A percentile compares a stretch with the other conserved stretches of the same genome.
phyloP scores from a whole-genome alignment of 2,888 invertebrate species.

The Trachelus troglodyta region DNA sequence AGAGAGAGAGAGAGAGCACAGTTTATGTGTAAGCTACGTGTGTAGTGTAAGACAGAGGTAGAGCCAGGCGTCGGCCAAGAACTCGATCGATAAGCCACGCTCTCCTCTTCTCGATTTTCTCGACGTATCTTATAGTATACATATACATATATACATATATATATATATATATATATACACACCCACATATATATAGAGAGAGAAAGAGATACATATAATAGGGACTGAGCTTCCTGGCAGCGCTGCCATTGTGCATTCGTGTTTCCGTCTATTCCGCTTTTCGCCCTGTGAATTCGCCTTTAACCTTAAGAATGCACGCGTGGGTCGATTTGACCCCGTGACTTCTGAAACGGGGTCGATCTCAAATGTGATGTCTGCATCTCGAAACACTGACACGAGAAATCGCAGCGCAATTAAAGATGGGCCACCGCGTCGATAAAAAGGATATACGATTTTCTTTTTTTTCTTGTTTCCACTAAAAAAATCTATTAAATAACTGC shows the following conservation, averaged over 20 bases:
- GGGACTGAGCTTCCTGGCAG: not conserved
- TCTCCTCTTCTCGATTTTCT: slow-evolving; percentile 19
- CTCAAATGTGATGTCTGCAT: not conserved
- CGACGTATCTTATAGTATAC: not conserved
- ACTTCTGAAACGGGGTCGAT: not conserved
- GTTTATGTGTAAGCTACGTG: not conserved
- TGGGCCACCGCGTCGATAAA: too few relatives aligned
- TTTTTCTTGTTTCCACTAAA: too few relatives aligned
- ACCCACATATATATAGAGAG: not conserved
- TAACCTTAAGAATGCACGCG: not conserved
- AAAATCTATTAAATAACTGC: too few relatives aligned
- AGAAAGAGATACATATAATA: not conserved
- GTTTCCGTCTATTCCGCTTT: slow-evolving; percentile 1
- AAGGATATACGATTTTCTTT: too few relatives aligned
- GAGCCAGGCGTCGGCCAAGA: slow-evolving; percentile 8
- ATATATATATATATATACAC: too few relatives aligned
- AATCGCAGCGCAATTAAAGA: not conserved
- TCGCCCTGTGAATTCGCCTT: not conserved
- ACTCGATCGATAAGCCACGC: slow-evolving; percentile 24
- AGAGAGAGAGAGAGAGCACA: not conserved
- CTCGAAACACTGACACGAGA: not conserved
- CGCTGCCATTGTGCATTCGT: not conserved
- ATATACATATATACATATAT: too few relatives aligned
- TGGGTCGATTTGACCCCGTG: not conserved
- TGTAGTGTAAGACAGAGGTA: not conserved